Percentiles rank a stretch among this genome's conserved stretches.
Conservation (phyloP, 2,888 invertebrate species). For the Protophormia terraenovae region DNA sequence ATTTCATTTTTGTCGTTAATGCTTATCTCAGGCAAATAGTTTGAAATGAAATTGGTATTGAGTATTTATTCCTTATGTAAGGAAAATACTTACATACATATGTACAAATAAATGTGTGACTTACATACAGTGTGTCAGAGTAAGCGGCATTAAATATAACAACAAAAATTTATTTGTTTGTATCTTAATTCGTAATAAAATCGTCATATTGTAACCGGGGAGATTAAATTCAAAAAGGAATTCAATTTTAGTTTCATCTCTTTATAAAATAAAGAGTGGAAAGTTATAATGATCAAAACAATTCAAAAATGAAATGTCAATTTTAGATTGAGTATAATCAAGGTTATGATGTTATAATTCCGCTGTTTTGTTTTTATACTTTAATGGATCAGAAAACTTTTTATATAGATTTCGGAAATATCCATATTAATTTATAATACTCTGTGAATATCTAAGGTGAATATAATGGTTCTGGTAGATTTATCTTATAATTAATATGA, state of each 20-base stretch:
- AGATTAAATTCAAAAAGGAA: not conserved
- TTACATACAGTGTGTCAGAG: slow-evolving; percentile 6
- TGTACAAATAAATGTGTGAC: not conserved
- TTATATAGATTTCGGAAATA: no score
- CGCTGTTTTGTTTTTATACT: no score
- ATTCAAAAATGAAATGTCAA: no score
- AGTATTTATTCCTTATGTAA: slow-evolving; percentile 11
- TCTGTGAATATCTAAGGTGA: no score
- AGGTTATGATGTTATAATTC: no score
- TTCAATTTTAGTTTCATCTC: not conserved
- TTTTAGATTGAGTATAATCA: no score
- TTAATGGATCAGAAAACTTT: no score
- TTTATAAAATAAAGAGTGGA: not conserved
- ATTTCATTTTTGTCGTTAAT: slow-evolving; percentile 26
- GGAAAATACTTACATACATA: not conserved
- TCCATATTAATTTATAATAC: no score
- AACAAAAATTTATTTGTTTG: not conserved
- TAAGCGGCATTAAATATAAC: not conserved
- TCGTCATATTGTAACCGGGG: not conserved
- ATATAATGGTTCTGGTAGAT: no score
- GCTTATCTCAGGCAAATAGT: slow-evolving; percentile 53
- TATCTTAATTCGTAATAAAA: slow-evolving; percentile 4
- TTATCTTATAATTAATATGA: no score
- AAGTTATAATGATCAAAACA: no score
- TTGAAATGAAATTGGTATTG: slow-evolving; percentile 53